Base-by-base conservation (phyloP, 2,113 vertebrate species). In the Psittacula cyanocephala region DNA sequence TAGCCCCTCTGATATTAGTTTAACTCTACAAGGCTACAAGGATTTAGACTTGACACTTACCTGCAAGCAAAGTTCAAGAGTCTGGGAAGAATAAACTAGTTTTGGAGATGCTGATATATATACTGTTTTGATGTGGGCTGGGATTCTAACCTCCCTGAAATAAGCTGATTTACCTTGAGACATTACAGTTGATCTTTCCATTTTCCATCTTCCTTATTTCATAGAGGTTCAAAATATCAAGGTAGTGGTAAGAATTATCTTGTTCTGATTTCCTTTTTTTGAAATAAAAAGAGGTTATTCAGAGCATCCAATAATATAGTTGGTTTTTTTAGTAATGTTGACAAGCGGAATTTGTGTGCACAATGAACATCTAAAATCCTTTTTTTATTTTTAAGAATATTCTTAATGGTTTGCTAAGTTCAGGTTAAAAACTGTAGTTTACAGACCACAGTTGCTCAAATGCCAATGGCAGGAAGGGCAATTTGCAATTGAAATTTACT, bases 401-500 rank as follows among this genome's bases (percentile, higher is more conserved):
- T 88, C 31, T 9, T 95, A 82, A 93, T 75, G 33, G 69, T 91
- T 92, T 91, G 23, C 31, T 86, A 95, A 57, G 18, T 84, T 72
- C 76, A 88, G 11, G 25, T 94, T 91, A n/a, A 47, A 46, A 86
- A 91, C n/a, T 83, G 57, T 37, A 95, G 75, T 85, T 96, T 87
- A 89, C 57, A 92, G 53, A 85, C 17, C 7, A 60, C 52, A 70
- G 75, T 91, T 95, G 62, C 71, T 91, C 53, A 97, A 97, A 96
- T 88, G 57, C 7, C 47, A 94, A 23, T 78, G 28, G 52, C 14
- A 93, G 84, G 71, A 97, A 94, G 22, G 79, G 41, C 31, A 96
- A 96, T 94, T 94, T 95, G 43, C 78, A 91, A 92, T 75, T 95
- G 70, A 93, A 97, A 96, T 91, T 28, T 29, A 55, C 49, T 95